Percentiles rank a stretch among this genome's conserved stretches.
Evolutionary conservation across 1,140 invertebrate species (phyloP).

Genomic region (Euwallacea similis): DNA sequence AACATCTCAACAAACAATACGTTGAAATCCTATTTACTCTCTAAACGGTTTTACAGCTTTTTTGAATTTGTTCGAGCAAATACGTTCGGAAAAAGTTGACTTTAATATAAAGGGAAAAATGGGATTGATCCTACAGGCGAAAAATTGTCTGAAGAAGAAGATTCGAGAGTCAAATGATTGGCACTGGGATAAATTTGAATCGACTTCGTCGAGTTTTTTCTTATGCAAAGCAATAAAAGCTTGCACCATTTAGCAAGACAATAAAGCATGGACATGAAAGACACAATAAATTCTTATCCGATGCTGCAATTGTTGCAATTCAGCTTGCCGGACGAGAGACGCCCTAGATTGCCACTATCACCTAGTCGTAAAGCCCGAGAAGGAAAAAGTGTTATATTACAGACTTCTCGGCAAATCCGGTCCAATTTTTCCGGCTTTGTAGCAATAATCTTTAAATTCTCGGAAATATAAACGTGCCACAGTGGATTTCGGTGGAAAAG

Average conservation of each 20-base stretch:
- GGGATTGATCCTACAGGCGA: neutral
- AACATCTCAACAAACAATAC: constrained; percentile 1
- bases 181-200: neutral
- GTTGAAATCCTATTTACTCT: neutral
- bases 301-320: constrained; percentile 15
- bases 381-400: constrained; percentile 10
- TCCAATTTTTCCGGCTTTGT: constrained; percentile 22
- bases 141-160: neutral
- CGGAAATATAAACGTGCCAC: constrained; percentile 22
- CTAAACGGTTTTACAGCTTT: constrained; percentile 2
- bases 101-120: neutral
- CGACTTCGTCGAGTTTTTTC: neutral
- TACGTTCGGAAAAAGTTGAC: neutral
- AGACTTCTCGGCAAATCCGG: constrained; percentile 7
- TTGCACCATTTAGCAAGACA: neutral
- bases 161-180: neutral
- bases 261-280: constrained; percentile 6
- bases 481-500: constrained; percentile 16
- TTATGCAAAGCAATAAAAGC: too few species aligned
- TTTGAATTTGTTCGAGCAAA: constrained; percentile 5
- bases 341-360: neutral
- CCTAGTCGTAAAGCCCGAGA: neutral
- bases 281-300: constrained; percentile 11
- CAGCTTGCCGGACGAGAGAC: too few species aligned
- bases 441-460: constrained; percentile 23